Evolutionary conservation across 1,140 invertebrate species (phyloP).

Genomic region (Nixonia krombeini): DNA sequence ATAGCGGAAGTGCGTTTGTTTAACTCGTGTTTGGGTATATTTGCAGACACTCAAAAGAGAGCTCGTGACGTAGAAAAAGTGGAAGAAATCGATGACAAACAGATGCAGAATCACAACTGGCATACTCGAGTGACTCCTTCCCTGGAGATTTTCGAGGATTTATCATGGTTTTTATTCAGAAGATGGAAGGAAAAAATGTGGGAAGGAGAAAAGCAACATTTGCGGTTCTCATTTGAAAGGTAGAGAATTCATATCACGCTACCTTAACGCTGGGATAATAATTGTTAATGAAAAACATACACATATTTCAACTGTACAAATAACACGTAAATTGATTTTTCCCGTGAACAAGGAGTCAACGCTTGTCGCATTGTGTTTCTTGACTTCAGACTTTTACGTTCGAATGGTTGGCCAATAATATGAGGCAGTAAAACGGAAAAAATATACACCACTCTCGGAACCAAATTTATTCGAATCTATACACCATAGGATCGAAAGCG

Average conservation of each 20-base stretch:
- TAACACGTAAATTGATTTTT: too few relatives aligned
- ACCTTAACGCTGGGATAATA: too few relatives aligned
- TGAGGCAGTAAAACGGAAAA: conserved; percentile 39
- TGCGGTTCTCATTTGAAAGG: too few relatives aligned
- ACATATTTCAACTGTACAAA: too few relatives aligned
- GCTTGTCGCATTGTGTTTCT: not conserved
- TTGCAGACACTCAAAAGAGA: conserved; percentile 66
- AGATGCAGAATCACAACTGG: conserved; percentile 44
- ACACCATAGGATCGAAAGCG: conserved; percentile 19
- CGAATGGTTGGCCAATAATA: conserved; percentile 20
- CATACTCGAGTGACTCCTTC: conserved; percentile 18
- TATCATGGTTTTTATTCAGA: conserved; percentile 8
- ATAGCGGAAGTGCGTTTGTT: conserved; percentile 51
- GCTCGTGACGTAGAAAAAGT: conserved; percentile 24
- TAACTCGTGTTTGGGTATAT: conserved; percentile 55
- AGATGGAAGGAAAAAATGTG: conserved; percentile 9
- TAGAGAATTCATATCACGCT: too few relatives aligned
- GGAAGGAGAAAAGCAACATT: conserved; percentile 5
- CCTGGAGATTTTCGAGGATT: conserved; percentile 30
- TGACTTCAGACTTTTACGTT: conserved; percentile 5
- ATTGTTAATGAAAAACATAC: too few relatives aligned
- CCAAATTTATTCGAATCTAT: conserved; percentile 34
- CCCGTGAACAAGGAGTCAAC: too few relatives aligned
- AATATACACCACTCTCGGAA: conserved; percentile 15
- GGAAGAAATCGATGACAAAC: conserved; percentile 65